phyloP scores from a whole-genome alignment of 2,113 vertebrate species.

The Perca schrenkii region DNA sequence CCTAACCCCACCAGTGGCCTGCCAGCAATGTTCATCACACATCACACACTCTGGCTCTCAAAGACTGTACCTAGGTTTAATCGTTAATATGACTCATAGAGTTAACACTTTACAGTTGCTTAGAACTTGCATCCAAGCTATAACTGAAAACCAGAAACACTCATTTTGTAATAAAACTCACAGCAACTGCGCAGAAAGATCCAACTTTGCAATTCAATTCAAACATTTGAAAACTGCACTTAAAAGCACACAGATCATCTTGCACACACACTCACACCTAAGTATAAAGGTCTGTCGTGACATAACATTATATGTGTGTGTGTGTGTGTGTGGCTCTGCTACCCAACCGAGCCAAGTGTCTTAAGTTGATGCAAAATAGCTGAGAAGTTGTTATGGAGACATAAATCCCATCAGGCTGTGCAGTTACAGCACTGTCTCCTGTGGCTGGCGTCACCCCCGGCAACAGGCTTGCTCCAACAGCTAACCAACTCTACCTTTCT shows the following conservation, averaged over 20 bases:
- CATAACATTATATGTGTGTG: constrained; percentile 36
- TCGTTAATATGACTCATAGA: constrained; percentile 63
- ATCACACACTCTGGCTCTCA: constrained; percentile 46
- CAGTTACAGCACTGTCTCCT: constrained; percentile 71
- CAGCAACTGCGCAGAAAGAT: constrained; percentile 10
- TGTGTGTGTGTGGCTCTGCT: constrained; percentile 41
- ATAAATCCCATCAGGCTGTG: constrained; percentile 78
- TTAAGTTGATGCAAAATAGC: constrained; percentile 77
- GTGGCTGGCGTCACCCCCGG: constrained; percentile 77
- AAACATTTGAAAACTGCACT: neutral
- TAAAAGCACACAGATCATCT: neutral
- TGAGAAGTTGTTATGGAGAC: constrained; percentile 84
- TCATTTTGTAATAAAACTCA: constrained; percentile 37
- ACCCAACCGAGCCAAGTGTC: constrained; percentile 36
- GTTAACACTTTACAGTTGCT: constrained; percentile 57
- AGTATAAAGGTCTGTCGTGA: constrained; percentile 29
- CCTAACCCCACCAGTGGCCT: constrained; percentile 62
- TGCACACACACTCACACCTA: neutral
- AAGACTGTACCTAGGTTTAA: constrained; percentile 60
- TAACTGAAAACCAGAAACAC: constrained; percentile 19
- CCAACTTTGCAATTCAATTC: neutral
- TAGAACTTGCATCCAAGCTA: constrained; percentile 43
- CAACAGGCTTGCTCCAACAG: constrained; percentile 80
- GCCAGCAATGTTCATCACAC: constrained; percentile 52
- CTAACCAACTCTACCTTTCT: constrained; percentile 70